Conservation (phyloP, 2,113 vertebrate species). For the Diadophis punctatus region DNA sequence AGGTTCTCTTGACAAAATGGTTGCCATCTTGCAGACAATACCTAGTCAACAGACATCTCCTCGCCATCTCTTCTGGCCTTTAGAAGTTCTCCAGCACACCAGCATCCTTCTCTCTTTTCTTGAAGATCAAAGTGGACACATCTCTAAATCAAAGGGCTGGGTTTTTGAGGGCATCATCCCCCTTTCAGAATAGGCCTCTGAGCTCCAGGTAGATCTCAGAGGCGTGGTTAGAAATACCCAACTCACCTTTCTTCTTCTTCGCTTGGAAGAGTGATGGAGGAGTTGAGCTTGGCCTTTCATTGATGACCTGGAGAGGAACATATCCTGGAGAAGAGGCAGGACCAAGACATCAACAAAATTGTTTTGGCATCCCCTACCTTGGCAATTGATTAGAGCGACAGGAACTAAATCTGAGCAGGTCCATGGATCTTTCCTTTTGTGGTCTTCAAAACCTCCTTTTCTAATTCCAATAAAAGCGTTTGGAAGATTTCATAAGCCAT, state of each 20-base stretch:
- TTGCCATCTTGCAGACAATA: not conserved
- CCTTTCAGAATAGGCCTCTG: not conserved
- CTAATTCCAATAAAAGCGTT: not conserved
- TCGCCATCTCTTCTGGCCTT: not conserved
- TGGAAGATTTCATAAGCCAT: not conserved
- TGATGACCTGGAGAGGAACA: not conserved
- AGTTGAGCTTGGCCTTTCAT: not conserved
- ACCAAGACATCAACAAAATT: not conserved
- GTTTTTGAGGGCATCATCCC: not conserved
- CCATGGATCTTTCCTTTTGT: not conserved
- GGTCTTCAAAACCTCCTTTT: not conserved
- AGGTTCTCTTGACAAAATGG: not conserved
- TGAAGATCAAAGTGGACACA: not conserved
- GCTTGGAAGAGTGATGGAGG: not conserved
- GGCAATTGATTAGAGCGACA: not conserved
- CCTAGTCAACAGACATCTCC: not conserved
- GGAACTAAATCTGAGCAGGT: not conserved
- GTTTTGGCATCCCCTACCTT: not conserved
- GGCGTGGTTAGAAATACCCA: not conserved
- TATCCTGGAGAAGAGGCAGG: not conserved
- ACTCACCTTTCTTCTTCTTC: not conserved
- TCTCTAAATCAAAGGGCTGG: not conserved
- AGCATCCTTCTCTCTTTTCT: not conserved
- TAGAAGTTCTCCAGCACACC: not conserved
- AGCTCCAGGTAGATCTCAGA: not conserved